phyloP scores from a whole-genome alignment of 2,888 invertebrate genomes.

The Drosophila nr. perissopoda region DNA sequence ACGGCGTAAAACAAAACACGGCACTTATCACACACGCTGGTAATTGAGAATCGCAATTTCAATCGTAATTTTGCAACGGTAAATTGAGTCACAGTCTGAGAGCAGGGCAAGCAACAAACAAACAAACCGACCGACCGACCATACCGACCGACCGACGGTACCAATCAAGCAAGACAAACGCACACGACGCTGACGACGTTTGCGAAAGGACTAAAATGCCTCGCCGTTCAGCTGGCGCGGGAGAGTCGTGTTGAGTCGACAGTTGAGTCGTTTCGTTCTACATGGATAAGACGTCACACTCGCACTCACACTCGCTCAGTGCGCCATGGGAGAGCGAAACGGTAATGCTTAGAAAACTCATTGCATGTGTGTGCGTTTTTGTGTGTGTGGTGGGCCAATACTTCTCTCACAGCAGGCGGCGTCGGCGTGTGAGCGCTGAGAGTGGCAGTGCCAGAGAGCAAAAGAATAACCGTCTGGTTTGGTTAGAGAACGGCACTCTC shows the following conservation, averaged over 20 bases:
- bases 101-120: conserved; percentile 29
- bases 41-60: conserved; percentile 56
- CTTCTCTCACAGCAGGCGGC: conserved; percentile 62
- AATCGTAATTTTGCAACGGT: conserved; percentile 53
- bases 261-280: conserved; percentile 38
- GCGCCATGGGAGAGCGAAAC: conserved; percentile 52
- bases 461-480: conserved; percentile 11
- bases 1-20: conserved; percentile 51
- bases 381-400: conserved; percentile 34
- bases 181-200: conserved; percentile 81
- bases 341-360: conserved; percentile 64
- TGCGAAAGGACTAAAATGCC: conserved; percentile 82
- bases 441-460: conserved; percentile 32
- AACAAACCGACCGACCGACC: conserved; percentile 52
- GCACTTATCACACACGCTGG: conserved; percentile 57
- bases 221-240: conserved; percentile 51
- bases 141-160: conserved; percentile 37
- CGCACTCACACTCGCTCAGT: conserved; percentile 32
- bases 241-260: conserved; percentile 46
- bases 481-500: conserved; percentile 34
- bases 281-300: conserved; percentile 69
- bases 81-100: conserved; percentile 49
- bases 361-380: conserved; percentile 17
- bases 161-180: conserved; percentile 74
- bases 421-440: conserved; percentile 66